These are phyloP conservation scores for Pterocles burchelli DNA, from an alignment of 2,113 vertebrate species.

Conservation along the genomic window DNA sequence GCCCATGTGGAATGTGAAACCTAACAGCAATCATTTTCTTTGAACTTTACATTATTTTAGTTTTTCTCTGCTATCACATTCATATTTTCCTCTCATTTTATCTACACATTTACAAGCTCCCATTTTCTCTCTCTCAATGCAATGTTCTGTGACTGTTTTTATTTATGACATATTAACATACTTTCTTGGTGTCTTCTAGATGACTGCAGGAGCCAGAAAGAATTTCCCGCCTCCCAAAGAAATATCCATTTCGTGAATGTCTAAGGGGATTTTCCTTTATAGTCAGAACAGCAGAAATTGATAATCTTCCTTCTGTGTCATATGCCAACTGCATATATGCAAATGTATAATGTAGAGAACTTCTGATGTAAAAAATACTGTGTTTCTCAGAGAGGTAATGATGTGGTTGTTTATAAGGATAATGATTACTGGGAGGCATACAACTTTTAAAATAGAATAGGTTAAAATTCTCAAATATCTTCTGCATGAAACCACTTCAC, in stretches of 20 bases:
- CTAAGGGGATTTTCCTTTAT: background rate
- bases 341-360: background rate
- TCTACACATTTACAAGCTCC: background rate
- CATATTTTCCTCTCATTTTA: background rate
- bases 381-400: background rate
- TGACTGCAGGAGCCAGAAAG: background rate
- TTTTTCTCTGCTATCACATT: background rate
- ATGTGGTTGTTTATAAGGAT: background rate
- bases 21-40: background rate
- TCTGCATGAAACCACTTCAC: background rate
- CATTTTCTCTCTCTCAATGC: background rate
- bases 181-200: background rate
- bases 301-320: background rate
- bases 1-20: background rate
- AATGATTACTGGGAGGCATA: background rate
- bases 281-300: background rate
- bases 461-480: background rate
- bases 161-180: accelerated
- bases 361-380: background rate
- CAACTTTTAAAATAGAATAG: background rate
- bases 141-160: background rate
- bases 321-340: background rate
- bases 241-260: background rate
- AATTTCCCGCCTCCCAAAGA: background rate
- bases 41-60: background rate